These are phyloP conservation scores for Echinometra lucunter DNA, from an alignment of 53 echinoderm and acorn worm genomes.

Conservation along the genomic window DNA sequence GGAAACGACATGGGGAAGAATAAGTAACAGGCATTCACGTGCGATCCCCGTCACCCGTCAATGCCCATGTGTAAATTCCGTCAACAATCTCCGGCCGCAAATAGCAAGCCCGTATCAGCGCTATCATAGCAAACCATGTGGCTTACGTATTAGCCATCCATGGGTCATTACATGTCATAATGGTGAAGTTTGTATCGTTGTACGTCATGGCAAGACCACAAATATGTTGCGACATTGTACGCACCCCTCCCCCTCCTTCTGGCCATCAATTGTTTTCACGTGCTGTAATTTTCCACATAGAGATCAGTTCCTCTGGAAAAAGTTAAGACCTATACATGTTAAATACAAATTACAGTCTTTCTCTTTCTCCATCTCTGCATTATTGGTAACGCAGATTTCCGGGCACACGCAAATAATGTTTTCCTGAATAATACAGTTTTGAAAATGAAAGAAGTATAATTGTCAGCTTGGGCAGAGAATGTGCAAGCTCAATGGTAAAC, in stretches of 20 bases:
- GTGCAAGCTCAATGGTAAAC: too few relatives aligned
- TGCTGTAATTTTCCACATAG: not conserved
- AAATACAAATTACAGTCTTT: too few relatives aligned
- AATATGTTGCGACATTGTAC: slow-evolving; percentile 31
- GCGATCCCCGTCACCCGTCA: slow-evolving; percentile 15
- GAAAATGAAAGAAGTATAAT: too few relatives aligned
- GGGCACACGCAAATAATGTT: too few relatives aligned
- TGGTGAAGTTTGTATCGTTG: slow-evolving; percentile 14
- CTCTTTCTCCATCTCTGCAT: too few relatives aligned
- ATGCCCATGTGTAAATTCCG: slow-evolving; percentile 56
- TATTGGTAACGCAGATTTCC: too few relatives aligned
- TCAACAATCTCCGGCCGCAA: slow-evolving; percentile 48
- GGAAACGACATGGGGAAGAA: slow-evolving; percentile 1
- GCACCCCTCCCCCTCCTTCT: not conserved
- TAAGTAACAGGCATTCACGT: slow-evolving; percentile 23
- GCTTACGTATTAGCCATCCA: slow-evolving; percentile 37
- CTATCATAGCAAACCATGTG: slow-evolving; percentile 39
- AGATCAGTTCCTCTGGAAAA: not conserved
- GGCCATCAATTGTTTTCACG: not conserved
- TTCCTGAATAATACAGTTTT: too few relatives aligned
- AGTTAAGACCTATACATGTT: not conserved
- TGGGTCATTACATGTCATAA: slow-evolving; percentile 54
- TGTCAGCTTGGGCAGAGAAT: too few relatives aligned
- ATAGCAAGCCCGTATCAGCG: slow-evolving; percentile 20
- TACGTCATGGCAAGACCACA: slow-evolving; percentile 35